Percentiles rank a stretch among this genome's conserved stretches.
Conservation (phyloP, 1,140 invertebrate genomes). For the Drosophila kurseongensis region DNA sequence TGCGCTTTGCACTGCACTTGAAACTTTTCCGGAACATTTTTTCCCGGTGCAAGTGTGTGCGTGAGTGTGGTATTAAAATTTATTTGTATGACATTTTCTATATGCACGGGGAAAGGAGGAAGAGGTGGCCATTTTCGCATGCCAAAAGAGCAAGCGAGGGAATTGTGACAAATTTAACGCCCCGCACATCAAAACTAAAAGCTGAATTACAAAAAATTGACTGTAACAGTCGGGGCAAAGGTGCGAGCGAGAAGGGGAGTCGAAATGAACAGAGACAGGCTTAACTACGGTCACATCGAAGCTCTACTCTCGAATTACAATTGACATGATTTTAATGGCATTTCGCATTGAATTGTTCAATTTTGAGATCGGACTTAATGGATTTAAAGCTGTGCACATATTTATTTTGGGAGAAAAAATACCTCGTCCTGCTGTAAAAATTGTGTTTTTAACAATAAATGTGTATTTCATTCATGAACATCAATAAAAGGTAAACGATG, state of each 20-base stretch:
- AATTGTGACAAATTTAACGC: slow-evolving; percentile 72
- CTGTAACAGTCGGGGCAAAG: slow-evolving; percentile 19
- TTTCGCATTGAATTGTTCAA: slow-evolving; percentile 48
- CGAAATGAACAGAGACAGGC: slow-evolving; percentile 24
- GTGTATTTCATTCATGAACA: not conserved
- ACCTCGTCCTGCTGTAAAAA: not conserved
- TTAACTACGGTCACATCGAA: slow-evolving; percentile 52
- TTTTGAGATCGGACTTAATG: slow-evolving; percentile 21
- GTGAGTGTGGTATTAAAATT: slow-evolving; percentile 70
- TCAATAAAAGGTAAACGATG: not conserved
- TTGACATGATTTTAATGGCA: slow-evolving; percentile 69
- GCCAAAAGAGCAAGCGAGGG: slow-evolving; percentile 27
- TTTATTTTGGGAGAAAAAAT: slow-evolving; percentile 21
- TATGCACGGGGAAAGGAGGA: slow-evolving; percentile 36
- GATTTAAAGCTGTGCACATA: slow-evolving; percentile 28
- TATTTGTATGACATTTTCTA: slow-evolving; percentile 68
- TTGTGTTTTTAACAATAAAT: too few species aligned
- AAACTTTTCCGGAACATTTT: slow-evolving; percentile 46
- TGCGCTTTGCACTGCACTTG: slow-evolving; percentile 43
- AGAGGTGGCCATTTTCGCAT: not conserved
- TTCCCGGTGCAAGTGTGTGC: slow-evolving; percentile 13
- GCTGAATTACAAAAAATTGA: slow-evolving; percentile 44
- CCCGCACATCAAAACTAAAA: slow-evolving; percentile 68
- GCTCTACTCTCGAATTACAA: slow-evolving; percentile 55
- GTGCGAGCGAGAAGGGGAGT: not conserved